Evolutionary conservation across 64 coral and sea anemone species (phyloP).

Genomic region (Dendronephthya gigantea): DNA sequence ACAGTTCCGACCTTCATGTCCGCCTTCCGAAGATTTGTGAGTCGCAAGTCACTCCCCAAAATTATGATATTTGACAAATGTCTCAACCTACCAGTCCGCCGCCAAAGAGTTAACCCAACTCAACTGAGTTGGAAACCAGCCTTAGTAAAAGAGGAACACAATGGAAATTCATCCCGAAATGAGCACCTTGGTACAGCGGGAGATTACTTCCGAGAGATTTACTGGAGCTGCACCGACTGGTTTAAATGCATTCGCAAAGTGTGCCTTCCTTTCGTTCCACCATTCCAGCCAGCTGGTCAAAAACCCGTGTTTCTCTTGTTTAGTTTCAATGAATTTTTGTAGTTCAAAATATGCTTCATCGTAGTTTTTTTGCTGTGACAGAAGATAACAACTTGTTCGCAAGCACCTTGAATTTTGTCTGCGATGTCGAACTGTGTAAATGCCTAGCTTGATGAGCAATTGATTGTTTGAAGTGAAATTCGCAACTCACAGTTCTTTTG

Average conservation of each 20-base stretch:
- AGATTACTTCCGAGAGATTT: conserved; percentile 48
- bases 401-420: conserved; percentile 35
- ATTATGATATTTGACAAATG: not conserved
- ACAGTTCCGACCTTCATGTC: not conserved
- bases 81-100: not conserved
- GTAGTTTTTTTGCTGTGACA: conserved; percentile 14
- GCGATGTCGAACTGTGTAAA: conserved; percentile 35
- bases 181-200: not conserved
- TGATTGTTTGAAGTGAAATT: conserved; percentile 53
- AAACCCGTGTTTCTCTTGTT: conserved; percentile 30
- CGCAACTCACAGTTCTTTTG: conserved; percentile 32
- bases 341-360: conserved; percentile 28
- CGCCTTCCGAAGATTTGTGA: not conserved
- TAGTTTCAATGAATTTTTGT: conserved; percentile 32
- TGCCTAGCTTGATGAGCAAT: conserved; percentile 12
- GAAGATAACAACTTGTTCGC: conserved; percentile 25
- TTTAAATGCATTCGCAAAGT: conserved; percentile 55
- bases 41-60: not conserved
- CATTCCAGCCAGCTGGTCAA: conserved; percentile 43
- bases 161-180: not conserved
- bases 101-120: not conserved
- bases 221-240: conserved; percentile 17
- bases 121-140: not conserved
- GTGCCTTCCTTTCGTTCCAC: conserved; percentile 42
- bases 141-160: not conserved